These are phyloP conservation scores for Astreopora myriophthalma DNA, from an alignment of 64 coral and sea anemone genomes.

Conservation along the genomic window DNA sequence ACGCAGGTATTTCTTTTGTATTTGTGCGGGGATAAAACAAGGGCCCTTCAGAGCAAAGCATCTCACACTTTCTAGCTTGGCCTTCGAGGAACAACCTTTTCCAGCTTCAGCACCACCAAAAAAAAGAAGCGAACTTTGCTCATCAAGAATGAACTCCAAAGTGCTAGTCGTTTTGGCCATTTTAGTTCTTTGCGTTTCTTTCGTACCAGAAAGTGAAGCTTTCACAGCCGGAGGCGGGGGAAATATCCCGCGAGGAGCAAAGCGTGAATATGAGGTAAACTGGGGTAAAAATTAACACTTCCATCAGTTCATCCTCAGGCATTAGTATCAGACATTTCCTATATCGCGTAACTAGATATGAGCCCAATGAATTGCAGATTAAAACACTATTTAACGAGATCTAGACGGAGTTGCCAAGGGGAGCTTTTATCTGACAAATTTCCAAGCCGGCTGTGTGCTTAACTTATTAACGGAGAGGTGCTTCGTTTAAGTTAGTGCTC, in stretches of 20 bases:
- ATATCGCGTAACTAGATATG: background rate
- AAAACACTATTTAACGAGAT: too few relatives aligned
- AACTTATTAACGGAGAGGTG: background rate
- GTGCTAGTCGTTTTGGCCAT: slow-evolving; percentile 49
- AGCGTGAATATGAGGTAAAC: slow-evolving; percentile 49
- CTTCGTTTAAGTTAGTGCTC: too few relatives aligned
- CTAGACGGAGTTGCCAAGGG: too few relatives aligned
- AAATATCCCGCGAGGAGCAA: slow-evolving; percentile 65
- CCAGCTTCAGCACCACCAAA: background rate
- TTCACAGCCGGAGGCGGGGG: slow-evolving; percentile 92
- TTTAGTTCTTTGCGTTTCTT: slow-evolving; percentile 64
- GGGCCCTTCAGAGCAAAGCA: background rate
- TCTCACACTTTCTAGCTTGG: background rate
- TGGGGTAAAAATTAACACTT: background rate
- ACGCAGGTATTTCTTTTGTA: background rate
- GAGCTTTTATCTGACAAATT: too few relatives aligned
- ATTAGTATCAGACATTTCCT: background rate
- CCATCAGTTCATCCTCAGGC: background rate
- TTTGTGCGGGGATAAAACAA: background rate
- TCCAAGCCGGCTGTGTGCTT: background rate
- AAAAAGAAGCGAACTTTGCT: background rate
- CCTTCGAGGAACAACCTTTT: background rate
- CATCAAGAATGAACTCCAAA: slow-evolving; percentile 73
- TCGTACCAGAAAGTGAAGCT: slow-evolving; percentile 67
- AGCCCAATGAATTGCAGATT: too few relatives aligned